Percentiles rank a stretch among this genome's conserved stretches.
These are phyloP conservation scores for Ecliptopera silaceata DNA, from an alignment of 2,888 invertebrate species.

Conservation along the genomic window DNA sequence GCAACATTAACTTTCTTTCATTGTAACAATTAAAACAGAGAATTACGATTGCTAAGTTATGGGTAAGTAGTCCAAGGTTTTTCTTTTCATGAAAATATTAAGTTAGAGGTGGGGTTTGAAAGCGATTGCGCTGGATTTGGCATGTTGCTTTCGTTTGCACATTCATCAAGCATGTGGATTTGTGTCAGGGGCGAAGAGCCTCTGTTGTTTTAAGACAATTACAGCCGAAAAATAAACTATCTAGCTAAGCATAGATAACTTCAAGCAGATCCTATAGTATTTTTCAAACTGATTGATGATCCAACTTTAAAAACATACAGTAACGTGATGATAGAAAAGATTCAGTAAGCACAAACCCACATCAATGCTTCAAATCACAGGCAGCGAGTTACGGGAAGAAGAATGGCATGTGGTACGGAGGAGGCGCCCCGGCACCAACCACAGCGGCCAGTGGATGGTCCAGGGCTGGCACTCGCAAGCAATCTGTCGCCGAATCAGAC, in stretches of 20 bases:
- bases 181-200: conserved; percentile 62
- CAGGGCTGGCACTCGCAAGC: conserved; percentile 90
- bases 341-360: not conserved
- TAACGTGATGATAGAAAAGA: not conserved
- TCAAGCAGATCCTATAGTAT: not conserved
- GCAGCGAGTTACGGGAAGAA: conserved; percentile 96
- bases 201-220: conserved; percentile 18
- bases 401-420: conserved; percentile 93
- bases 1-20: conserved; percentile 22
- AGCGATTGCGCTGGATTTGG: conserved; percentile 35
- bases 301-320: too few relatives aligned
- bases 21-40: conserved; percentile 27
- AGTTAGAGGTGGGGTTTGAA: conserved; percentile 16
- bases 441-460: conserved; percentile 87
- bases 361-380: conserved; percentile 64
- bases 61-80: conserved; percentile 31
- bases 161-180: conserved; percentile 59
- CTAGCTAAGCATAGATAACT: not conserved
- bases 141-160: conserved; percentile 50
- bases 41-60: conserved; percentile 12
- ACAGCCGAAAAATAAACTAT: conserved; percentile 5
- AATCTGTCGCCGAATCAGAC: conserved; percentile 92
- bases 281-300: too few relatives aligned
- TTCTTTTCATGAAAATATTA: conserved; percentile 24
- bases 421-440: conserved; percentile 75